Evolutionary conservation across 2,888 invertebrate genomes (phyloP).

Genomic region (Pinctada fucata): DNA sequence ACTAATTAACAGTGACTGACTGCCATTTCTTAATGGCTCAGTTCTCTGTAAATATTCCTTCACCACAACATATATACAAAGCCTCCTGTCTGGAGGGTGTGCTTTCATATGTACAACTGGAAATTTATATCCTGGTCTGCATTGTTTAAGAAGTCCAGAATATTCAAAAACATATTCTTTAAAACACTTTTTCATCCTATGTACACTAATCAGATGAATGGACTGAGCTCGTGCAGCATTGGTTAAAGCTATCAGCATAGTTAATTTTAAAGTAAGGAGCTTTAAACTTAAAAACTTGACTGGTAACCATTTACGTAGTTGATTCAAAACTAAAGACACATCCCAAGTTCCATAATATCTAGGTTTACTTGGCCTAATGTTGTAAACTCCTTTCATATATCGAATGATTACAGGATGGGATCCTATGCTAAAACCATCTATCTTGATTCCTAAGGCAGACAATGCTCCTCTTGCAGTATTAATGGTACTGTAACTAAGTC

Average conservation of each 20-base stretch:
- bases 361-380: slow-evolving; percentile 24
- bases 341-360: slow-evolving; percentile 36
- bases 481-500: slow-evolving; percentile 33
- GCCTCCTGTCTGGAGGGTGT: slow-evolving; percentile 31
- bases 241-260: slow-evolving; percentile 40
- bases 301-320: slow-evolving; percentile 24
- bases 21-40: slow-evolving; percentile 17
- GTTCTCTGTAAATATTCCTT: slow-evolving; percentile 36
- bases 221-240: slow-evolving; percentile 33
- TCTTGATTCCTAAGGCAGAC: slow-evolving; percentile 29
- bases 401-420: slow-evolving; percentile 33
- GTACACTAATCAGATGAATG: too few species aligned
- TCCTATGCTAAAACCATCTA: slow-evolving; percentile 23
- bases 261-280: slow-evolving; percentile 39
- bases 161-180: slow-evolving; percentile 32
- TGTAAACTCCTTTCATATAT: slow-evolving; percentile 37
- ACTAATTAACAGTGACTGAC: slow-evolving; percentile 36
- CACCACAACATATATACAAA: slow-evolving; percentile 41
- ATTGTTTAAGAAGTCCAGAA: slow-evolving; percentile 38
- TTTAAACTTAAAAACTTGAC: slow-evolving; percentile 28
- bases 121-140: slow-evolving; percentile 35
- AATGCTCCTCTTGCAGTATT: slow-evolving; percentile 43
- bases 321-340: slow-evolving; percentile 28
- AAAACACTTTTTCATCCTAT: slow-evolving; percentile 22
- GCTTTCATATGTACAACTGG: slow-evolving; percentile 31